These are phyloP conservation scores for Apodemia zela DNA, from an alignment of 2,888 invertebrate species.

Conservation along the genomic window DNA sequence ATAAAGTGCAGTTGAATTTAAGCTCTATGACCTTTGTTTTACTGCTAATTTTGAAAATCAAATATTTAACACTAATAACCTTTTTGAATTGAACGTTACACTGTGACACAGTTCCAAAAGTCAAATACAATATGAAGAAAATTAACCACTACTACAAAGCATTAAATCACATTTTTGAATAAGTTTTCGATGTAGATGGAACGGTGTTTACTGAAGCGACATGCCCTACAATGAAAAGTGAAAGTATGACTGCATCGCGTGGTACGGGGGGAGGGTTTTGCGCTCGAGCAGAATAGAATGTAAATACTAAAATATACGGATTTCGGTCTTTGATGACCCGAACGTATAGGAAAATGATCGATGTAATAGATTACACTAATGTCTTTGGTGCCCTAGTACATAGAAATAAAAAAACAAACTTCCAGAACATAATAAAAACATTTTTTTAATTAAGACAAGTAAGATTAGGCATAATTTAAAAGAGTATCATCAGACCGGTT, in stretches of 20 bases:
- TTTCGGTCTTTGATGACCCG: conserved; percentile 69
- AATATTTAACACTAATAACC: conserved; percentile 48
- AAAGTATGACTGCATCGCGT: conserved; percentile 59
- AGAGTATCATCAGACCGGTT: no score
- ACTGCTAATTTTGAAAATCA: conserved; percentile 30
- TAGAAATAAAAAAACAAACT: not conserved
- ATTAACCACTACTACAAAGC: not conserved
- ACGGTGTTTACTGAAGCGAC: conserved; percentile 42
- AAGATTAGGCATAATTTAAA: no score
- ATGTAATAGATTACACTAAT: not conserved
- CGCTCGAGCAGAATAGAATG: conserved; percentile 59
- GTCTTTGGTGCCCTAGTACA: not conserved
- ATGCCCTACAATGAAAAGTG: conserved; percentile 78
- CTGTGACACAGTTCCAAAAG: conserved; percentile 44
- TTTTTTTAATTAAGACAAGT: no score
- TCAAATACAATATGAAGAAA: conserved; percentile 23
- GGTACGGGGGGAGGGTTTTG: conserved; percentile 44
- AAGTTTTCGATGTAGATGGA: conserved; percentile 19
- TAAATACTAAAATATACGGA: conserved; percentile 64
- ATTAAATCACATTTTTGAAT: conserved; percentile 33
- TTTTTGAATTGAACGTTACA: conserved; percentile 42
- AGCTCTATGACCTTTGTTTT: conserved; percentile 31
- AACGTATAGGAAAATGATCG: conserved; percentile 23
- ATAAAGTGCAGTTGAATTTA: conserved; percentile 29
- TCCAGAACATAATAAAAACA: no score